A percentile compares a stretch with the other conserved stretches of the same genome.
Evolutionary conservation across 2,888 invertebrate species (phyloP).

Genomic region (Lasioglossum figueresi): DNA sequence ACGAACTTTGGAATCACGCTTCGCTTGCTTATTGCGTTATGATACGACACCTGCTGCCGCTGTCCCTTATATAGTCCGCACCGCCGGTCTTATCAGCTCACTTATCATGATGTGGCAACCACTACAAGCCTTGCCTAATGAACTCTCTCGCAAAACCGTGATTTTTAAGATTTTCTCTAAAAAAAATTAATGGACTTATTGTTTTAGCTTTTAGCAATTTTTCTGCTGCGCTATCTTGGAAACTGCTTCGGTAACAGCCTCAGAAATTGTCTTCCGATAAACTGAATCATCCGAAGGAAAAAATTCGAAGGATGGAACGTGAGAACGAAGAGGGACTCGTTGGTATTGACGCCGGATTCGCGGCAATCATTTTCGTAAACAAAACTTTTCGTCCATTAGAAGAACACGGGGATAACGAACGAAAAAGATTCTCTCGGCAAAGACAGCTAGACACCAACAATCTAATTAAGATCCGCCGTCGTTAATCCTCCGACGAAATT

Average conservation of each 20-base stretch:
- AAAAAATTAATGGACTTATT: background rate
- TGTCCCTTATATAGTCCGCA: constrained; percentile 58
- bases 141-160: background rate
- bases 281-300: background rate
- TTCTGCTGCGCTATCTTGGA: background rate
- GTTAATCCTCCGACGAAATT: constrained; percentile 54
- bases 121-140: background rate
- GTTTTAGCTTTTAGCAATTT: background rate
- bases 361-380: constrained; percentile 29
- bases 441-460: constrained; percentile 38
- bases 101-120: constrained; percentile 42
- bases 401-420: constrained; percentile 29
- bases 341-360: background rate
- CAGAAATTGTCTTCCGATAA: background rate
- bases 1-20: background rate
- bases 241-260: background rate
- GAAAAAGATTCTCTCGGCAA: constrained; percentile 45
- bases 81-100: constrained; percentile 53
- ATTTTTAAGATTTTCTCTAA: background rate
- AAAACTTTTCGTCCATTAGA: constrained; percentile 18
- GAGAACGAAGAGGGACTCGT: background rate
- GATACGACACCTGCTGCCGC: background rate
- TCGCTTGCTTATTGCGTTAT: constrained; percentile 16
- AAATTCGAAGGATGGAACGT: background rate
- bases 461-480: constrained; percentile 62